These are phyloP conservation scores for Corythornis vintsioides DNA, from an alignment of 2,113 vertebrate genomes.

Conservation along the genomic window DNA sequence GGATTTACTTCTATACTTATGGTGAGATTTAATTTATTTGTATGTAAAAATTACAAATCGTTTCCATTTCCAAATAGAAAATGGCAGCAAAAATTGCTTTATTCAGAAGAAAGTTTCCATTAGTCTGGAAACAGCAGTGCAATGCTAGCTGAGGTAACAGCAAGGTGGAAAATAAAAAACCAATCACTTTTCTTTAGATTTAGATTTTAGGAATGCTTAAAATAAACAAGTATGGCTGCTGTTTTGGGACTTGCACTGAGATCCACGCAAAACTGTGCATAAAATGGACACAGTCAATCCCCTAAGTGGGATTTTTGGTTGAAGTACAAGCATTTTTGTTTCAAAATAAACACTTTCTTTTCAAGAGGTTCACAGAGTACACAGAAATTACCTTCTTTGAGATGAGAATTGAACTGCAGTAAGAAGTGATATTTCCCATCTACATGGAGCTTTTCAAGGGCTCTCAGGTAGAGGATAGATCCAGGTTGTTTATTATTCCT, in stretches of 20 bases:
- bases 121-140: slow-evolving; percentile 17
- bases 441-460: neutral
- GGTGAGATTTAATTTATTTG: neutral
- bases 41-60: neutral
- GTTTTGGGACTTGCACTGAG: neutral
- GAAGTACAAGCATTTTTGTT: neutral
- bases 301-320: neutral
- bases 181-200: neutral
- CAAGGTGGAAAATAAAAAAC: neutral
- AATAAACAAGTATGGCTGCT: neutral
- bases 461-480: neutral
- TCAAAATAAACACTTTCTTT: neutral
- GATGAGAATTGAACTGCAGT: neutral
- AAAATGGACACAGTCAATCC: neutral
- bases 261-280: neutral
- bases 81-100: neutral
- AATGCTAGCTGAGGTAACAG: neutral
- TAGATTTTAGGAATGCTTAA: neutral
- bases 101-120: slow-evolving; percentile 32
- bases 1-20: neutral
- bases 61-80: slow-evolving; percentile 25
- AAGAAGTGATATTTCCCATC: neutral
- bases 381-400: neutral
- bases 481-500: neutral
- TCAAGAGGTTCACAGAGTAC: neutral